A percentile compares a stretch with the other conserved stretches of the same genome.
Evolutionary conservation across 2,888 invertebrate genomes (phyloP).

Genomic region (Escarpia spicata): DNA sequence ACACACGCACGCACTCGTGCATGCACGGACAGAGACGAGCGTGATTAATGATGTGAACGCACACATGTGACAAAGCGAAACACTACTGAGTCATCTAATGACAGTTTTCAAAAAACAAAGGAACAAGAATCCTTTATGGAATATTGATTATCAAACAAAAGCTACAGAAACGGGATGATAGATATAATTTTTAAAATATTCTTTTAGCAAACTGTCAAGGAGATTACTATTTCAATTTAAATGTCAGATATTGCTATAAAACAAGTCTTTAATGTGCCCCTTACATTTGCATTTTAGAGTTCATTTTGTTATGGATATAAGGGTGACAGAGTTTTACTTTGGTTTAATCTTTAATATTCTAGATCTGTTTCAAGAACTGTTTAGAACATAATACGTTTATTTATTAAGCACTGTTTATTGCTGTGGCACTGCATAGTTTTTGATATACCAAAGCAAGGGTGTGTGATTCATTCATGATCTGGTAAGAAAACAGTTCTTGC

Average conservation of each 20-base stretch:
- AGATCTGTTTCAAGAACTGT: no score
- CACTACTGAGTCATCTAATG: slow-evolving; percentile 12
- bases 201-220: neutral
- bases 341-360: no score
- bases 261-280: neutral
- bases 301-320: neutral
- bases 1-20: neutral
- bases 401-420: neutral
- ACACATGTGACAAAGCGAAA: neutral
- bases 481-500: neutral
- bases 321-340: neutral
- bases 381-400: no score
- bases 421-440: neutral
- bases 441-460: neutral
- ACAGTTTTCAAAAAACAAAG: neutral
- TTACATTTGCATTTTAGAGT: neutral
- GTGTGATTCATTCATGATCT: neutral
- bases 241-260: neutral
- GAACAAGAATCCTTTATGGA: neutral
- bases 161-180: neutral
- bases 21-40: neutral
- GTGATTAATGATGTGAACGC: neutral
- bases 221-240: slow-evolving; percentile 3
- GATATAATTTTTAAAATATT: neutral
- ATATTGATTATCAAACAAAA: neutral